phyloP scores from a whole-genome alignment of 2,113 vertebrate genomes.

The Oreochromis spilurus region DNA sequence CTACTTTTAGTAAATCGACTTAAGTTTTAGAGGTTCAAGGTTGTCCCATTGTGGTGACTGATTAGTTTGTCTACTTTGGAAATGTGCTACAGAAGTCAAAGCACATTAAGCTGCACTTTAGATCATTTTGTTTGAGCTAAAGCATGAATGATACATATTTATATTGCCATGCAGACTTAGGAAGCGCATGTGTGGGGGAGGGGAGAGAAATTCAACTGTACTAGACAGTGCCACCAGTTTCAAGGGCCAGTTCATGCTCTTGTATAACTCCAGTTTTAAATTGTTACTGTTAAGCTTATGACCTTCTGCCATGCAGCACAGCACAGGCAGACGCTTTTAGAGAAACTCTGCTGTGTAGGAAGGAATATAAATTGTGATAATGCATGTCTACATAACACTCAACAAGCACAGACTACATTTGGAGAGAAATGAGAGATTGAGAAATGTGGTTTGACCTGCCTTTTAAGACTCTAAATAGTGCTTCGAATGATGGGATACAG shows the following conservation, averaged over 20 bases:
- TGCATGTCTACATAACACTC: background rate
- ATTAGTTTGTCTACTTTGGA: background rate
- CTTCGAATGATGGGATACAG: background rate
- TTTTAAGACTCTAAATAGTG: background rate
- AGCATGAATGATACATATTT: conserved; percentile 2
- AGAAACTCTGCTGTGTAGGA: background rate
- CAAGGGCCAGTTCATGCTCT: conserved; percentile 40
- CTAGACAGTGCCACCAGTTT: conserved; percentile 35
- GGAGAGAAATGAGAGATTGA: background rate
- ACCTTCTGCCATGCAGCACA: background rate
- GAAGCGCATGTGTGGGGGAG: conserved; percentile 52
- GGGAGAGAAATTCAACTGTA: conserved; percentile 41
- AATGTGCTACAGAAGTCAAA: background rate
- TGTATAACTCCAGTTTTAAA: conserved; percentile 36
- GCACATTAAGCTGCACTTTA: background rate
- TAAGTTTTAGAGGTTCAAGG: conserved; percentile 16
- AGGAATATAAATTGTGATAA: background rate
- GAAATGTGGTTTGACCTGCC: background rate
- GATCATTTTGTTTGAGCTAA: background rate
- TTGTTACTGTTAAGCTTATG: background rate
- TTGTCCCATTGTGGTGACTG: background rate
- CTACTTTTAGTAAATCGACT: background rate
- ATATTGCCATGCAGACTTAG: conserved; percentile 19
- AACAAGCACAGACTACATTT: background rate
- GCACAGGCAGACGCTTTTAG: background rate